Base-by-base conservation (phyloP, 2,888 invertebrate species). In the Nymphalis polychloros region DNA sequence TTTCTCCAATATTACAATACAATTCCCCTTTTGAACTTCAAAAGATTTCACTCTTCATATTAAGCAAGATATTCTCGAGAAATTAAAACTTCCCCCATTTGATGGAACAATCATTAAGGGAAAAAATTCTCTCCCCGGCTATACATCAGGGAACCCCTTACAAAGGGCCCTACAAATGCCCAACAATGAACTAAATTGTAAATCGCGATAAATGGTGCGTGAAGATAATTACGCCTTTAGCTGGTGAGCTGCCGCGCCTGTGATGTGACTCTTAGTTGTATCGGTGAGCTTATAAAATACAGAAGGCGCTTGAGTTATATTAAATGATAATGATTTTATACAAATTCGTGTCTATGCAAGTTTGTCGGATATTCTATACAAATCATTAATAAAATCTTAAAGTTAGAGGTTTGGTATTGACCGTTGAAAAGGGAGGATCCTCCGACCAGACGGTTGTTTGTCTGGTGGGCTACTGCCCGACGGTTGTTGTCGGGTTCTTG, bases 201-300 rank as follows among this genome's bases (percentile, higher is more conserved):
- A 77, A 76, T 77, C 73, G 76, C 68, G 68, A 74, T 75, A 77
- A 78, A 79, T 79, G 79, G 77, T 63, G 74, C 79, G 78, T 76
- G 72, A 78, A 77, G 78, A 79, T 79, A 79, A 79, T 79, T 78
- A 76, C 74, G 63, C 67, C 66, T 70, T 70, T 53, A 66, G 47
- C 63, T 57, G 68, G 49, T 68, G 61, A 48, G 48, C 63, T 49
- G 49, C 49, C 19, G 49, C 49, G 19, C 20, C 27, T 13, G n/a
- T 55, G 55, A 23, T 31, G 17, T 27, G 23, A 27, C 41, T 41
- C 41, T 13, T 41, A 41, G 13, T 41, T 41, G 41, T 41, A 41
- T 41, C 13, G 4, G 35, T 41, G 41, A 13, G 4, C 10, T 41
- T 41, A 13, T 4, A 41, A 41, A 13, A 41, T 41, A 41, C 13